A percentile compares a stretch with the other conserved stretches of the same genome.
Evolutionary conservation across 2,888 invertebrate genomes (phyloP).

Genomic region (Villa cingulata): DNA sequence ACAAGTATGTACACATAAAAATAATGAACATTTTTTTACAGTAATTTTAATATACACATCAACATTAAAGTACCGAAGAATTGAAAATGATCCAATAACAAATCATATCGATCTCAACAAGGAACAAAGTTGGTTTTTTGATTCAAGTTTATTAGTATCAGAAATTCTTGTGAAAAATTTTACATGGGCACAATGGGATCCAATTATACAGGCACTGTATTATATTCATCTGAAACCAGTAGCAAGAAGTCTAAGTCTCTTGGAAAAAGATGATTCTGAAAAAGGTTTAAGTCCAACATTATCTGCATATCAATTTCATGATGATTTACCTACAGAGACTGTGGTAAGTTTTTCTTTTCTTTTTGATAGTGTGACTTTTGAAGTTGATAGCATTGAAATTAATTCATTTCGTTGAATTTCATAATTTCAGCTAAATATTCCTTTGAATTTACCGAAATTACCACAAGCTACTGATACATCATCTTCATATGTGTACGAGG

Average conservation of each 20-base stretch:
- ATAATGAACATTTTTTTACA: constrained; percentile 8
- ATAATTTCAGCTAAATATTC: constrained; percentile 72
- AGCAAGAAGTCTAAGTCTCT: constrained; percentile 47
- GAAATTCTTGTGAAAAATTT: constrained; percentile 55
- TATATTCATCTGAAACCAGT: constrained; percentile 69
- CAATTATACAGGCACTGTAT: constrained; percentile 55
- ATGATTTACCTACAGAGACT: constrained; percentile 73
- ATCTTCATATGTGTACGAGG: constrained; percentile 57
- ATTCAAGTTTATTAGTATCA: constrained; percentile 40
- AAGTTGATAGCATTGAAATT: not conserved
- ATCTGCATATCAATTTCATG: constrained; percentile 75
- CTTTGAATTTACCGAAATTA: constrained; percentile 61
- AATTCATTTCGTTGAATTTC: too few species aligned
- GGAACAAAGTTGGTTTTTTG: constrained; percentile 39
- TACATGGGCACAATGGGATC: constrained; percentile 81
- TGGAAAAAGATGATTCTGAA: constrained; percentile 46
- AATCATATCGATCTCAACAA: not conserved
- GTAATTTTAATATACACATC: constrained; percentile 28
- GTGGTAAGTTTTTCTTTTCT: constrained; percentile 45
- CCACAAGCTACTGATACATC: constrained; percentile 39
- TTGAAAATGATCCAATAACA: constrained; percentile 30
- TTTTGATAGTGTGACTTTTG: not conserved
- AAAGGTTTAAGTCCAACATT: constrained; percentile 55
- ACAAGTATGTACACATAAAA: too few species aligned
- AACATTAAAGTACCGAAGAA: constrained; percentile 36